phyloP scores from a whole-genome alignment of 1,140 invertebrate species.

The Formica selysi region DNA sequence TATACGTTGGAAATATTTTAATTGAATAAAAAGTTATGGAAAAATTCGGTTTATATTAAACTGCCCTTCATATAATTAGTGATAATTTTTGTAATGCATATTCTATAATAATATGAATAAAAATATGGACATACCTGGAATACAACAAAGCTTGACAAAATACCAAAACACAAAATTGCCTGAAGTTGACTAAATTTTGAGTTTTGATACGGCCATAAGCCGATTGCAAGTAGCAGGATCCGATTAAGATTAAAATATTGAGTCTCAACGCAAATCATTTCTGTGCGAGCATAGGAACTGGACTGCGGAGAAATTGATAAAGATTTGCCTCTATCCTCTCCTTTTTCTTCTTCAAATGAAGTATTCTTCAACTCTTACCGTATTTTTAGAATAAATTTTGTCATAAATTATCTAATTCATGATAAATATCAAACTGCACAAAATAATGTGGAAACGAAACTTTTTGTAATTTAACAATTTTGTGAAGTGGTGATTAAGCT shows the following conservation, averaged over 20 bases:
- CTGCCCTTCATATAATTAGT: neutral
- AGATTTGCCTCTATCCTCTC: no score
- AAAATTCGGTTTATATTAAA: no score
- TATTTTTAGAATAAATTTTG: neutral
- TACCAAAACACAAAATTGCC: neutral
- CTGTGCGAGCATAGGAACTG: neutral
- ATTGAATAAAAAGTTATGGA: no score
- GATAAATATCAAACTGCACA: neutral
- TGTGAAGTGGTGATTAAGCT: neutral
- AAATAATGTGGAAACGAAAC: no score
- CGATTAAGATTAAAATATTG: neutral
- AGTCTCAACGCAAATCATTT: neutral
- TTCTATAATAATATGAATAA: neutral
- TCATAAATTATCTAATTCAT: neutral
- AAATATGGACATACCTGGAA: neutral
- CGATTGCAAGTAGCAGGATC: neutral
- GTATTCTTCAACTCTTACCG: neutral
- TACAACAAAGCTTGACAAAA: conserved; percentile 4
- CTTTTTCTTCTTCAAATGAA: neutral
- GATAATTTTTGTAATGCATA: neutral
- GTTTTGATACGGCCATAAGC: neutral
- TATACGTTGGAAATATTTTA: no score
- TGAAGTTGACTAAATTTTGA: neutral
- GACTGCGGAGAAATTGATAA: neutral
- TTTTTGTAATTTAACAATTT: neutral